Evolutionary conservation across 2,888 invertebrate genomes (phyloP).

Genomic region (Alsophila aescularia): DNA sequence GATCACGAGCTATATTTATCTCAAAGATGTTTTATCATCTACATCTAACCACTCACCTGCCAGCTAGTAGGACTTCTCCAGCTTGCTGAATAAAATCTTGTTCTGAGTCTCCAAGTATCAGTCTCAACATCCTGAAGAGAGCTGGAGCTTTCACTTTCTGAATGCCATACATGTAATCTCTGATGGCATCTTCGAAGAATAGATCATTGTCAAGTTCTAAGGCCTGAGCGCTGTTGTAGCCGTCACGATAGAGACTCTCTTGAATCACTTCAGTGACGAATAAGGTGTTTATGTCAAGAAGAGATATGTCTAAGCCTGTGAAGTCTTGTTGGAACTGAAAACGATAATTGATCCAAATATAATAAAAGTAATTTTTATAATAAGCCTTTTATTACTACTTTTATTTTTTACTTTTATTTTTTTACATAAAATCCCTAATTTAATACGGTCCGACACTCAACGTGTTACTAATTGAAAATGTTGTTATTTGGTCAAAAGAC

Average conservation of each 20-base stretch:
- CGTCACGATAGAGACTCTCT: constrained; percentile 66
- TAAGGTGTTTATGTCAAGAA: constrained; percentile 65
- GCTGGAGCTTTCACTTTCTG: constrained; percentile 68
- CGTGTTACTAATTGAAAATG: too few relatives aligned
- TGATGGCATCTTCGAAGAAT: constrained; percentile 54
- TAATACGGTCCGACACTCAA: too few relatives aligned
- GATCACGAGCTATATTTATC: constrained; percentile 22
- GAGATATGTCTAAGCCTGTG: constrained; percentile 41
- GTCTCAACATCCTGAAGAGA: constrained; percentile 60
- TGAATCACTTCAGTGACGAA: constrained; percentile 72
- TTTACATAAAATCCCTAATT: too few relatives aligned
- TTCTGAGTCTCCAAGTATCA: constrained; percentile 49
- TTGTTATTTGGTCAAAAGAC: too few relatives aligned
- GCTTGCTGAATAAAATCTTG: constrained; percentile 59
- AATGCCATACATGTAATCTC: constrained; percentile 56
- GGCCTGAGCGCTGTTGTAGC: constrained; percentile 44
- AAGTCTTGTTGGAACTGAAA: constrained; percentile 57
- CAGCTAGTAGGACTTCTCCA: constrained; percentile 52
- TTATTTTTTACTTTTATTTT: too few relatives aligned
- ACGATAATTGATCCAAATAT: too few relatives aligned
- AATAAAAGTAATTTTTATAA: too few relatives aligned
- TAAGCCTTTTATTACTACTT: too few relatives aligned
- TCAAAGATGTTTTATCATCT: constrained; percentile 3
- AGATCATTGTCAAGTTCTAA: constrained; percentile 51
- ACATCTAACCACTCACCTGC: constrained; percentile 47